Base-by-base conservation (phyloP, 2,797 vertebrate species). In the Zalophus californianus region DNA sequence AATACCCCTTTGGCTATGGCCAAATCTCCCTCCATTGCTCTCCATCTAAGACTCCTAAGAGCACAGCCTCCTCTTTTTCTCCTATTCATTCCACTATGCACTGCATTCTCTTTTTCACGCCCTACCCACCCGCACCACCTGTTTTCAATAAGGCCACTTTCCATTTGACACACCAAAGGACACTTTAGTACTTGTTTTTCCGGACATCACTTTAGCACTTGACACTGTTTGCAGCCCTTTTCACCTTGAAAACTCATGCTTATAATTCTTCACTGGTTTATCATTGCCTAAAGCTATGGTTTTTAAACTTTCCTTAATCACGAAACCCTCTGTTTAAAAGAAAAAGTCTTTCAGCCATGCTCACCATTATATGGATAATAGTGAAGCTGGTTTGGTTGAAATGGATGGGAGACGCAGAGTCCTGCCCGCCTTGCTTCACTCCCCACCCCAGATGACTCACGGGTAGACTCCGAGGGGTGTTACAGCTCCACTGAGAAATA, bases 291-390 rank as follows among this genome's bases (percentile, higher is more conserved):
- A 84, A 75, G 68, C 86, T 93, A 62, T 78, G 18, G 2, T 62
- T 66, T 90, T 68, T 27, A 54, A 82, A 44, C 25, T 85, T 94
- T 58, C 50, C 50, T 91, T 75, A 89, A 78, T 58, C 62, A 60
- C 21, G 23, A 70, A 85, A 72, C 35, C 60, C 35, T 82, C 92
- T 86, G 23, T 68, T 82, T 93, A 80, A 86, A 92, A 86, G 27
- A 66, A 64, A 60, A 75, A 66, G 48, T 6, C 25, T 85, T 80
- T 90, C 68, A 73, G 44, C 16, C 27, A 23, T 35, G 56, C 77
- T 70, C 20, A 73, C 48, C 15, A 79, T 56, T 75, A 87, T 84
- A 38, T 14, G 54, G 73, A 54, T 52, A 56, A 83, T 86, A 95
- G 29, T 9, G 25, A 29, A 90, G 38, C 44, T 68, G 12, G 25